Evolutionary conservation across 2,888 invertebrate genomes (phyloP), one percentile per base, ranked within the genome.

Genomic region (Chirona hameri): DNA sequence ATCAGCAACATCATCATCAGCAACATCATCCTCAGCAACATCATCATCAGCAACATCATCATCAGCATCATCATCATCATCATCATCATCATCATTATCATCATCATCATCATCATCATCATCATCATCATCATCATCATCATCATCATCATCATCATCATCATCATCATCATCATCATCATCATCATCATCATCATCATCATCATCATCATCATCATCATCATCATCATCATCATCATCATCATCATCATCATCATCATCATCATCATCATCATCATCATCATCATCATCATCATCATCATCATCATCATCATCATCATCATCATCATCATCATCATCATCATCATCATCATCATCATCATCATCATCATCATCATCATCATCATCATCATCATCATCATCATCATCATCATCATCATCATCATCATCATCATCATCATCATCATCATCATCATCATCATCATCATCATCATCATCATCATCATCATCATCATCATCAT

Each of bases 151-250:
- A 80, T 27, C 80, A 80, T 27, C 80, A 80, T 80, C 80, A 80
- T 80, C 80, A 27, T 80, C 29, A 80, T 80, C 80, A 80, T 27
- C 80, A 80, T 80, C 80, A 80, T 80, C 80, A 80, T 80, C 80
- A 80, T 80, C 80, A 80, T 80, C 80, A 80, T 80, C 80, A 80
- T 80, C 80, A 80, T 81, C 80, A 80, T 80, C 80, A 80, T 80
- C 80, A 80, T 80, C 80, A 80, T 80, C 80, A 80, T 80, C 80
- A 80, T 80, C 80, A 80, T 79, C 27, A 79, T 79, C 79, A 79
- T 79, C 79, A 79, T 80, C 80, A 80, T 81, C 81, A 81, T 55
- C 81, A 57, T 81, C 81, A 80, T 80, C 80, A 80, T 80, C 80
- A 80, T 27, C 79, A 79, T 80, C 80, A 80, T 80, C 80, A 80